Evolutionary conservation across 1,140 invertebrate species (phyloP).

Genomic region (Bombus impatiens): DNA sequence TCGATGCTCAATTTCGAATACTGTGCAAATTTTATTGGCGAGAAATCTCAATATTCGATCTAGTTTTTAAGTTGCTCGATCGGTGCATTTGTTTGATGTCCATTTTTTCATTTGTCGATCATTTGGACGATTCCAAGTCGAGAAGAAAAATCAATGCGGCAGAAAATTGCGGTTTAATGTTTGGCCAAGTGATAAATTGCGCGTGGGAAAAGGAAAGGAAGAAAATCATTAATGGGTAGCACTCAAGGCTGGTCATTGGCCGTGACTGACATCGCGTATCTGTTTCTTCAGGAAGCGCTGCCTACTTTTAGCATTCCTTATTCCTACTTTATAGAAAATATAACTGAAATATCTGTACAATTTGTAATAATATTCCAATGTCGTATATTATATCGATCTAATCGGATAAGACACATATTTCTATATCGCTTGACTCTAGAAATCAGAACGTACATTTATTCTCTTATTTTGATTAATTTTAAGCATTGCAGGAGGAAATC

Average conservation of each 20-base stretch:
- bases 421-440: neutral
- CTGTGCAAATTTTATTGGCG: neutral
- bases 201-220: conserved; percentile 51
- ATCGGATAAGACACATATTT: neutral
- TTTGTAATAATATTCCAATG: neutral
- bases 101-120: neutral
- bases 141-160: too few species aligned
- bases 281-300: conserved; percentile 50
- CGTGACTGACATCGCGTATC: conserved; percentile 55
- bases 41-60: neutral
- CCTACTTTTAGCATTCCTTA: conserved; percentile 18
- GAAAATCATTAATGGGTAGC: conserved; percentile 63
- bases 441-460: neutral
- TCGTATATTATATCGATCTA: neutral
- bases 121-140: neutral
- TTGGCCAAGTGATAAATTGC: conserved; percentile 35
- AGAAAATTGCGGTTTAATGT: conserved; percentile 27
- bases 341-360: neutral
- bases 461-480: neutral
- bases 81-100: neutral
- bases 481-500: neutral
- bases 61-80: neutral
- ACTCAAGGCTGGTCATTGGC: conserved; percentile 65
- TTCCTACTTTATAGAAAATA: neutral
- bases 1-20: conserved; percentile 14